A percentile compares a stretch with the other conserved stretches of the same genome.
These are phyloP conservation scores for Columba livia DNA, from an alignment of 2,113 vertebrate genomes.

Conservation along the genomic window DNA sequence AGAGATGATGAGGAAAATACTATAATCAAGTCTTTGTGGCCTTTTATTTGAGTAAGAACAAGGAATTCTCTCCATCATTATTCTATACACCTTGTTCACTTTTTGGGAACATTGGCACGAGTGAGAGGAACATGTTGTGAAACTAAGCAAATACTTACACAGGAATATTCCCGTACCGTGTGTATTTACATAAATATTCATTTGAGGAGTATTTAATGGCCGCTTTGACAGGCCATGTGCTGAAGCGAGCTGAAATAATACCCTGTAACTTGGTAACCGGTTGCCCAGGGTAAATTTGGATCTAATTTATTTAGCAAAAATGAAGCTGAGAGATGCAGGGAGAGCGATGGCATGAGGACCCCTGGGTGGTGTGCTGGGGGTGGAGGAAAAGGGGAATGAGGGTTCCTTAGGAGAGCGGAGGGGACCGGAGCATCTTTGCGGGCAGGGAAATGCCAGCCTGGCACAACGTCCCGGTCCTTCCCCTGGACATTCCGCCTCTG, in stretches of 20 bases:
- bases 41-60: background rate
- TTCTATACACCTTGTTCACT: conserved; percentile 51
- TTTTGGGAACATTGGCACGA: conserved; percentile 47
- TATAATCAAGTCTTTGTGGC: conserved; percentile 26
- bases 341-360: background rate
- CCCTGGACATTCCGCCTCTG: background rate
- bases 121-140: conserved; percentile 54
- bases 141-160: conserved; percentile 61
- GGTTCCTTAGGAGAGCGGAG: background rate
- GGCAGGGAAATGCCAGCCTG: background rate
- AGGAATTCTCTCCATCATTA: conserved; percentile 41
- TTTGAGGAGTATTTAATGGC: conserved; percentile 59
- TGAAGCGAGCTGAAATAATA: conserved; percentile 33
- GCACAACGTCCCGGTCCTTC: background rate
- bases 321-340: background rate
- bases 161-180: conserved; percentile 4
- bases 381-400: background rate
- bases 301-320: background rate
- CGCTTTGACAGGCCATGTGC: conserved; percentile 44
- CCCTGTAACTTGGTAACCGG: background rate
- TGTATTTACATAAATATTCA: conserved; percentile 62
- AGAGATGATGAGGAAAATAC: conserved; percentile 5
- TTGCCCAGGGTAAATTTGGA: background rate
- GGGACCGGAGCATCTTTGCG: background rate
- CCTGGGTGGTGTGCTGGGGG: background rate